Base-by-base conservation (phyloP, 2,888 invertebrate genomes). In the Drosophila niveifrons region DNA sequence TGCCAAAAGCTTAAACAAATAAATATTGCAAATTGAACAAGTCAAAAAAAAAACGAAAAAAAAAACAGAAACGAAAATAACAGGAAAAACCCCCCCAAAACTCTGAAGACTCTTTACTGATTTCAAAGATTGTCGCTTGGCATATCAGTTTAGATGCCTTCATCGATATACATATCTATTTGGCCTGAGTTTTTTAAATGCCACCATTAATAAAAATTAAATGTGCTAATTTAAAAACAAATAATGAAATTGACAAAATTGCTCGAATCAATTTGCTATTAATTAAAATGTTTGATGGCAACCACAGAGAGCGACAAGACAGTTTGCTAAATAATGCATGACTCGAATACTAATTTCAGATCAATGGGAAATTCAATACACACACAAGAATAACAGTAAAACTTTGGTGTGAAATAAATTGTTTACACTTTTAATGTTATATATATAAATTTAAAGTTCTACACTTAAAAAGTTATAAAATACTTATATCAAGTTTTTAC, bases 131-230 rank as follows among this genome's bases (percentile, higher is more conserved):
- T 23, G 8, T 48, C 41, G 46, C 10, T 23, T 36, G 68, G 50
- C 48, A 68, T 4, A 28, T 36, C 28, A 23, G 39, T 50, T 39
- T 4, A 17, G 13, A 23, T 15, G 9, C 34, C 15, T 36, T 17
- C 7, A 58, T 23, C 34, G 13, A 18, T 10, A n/a, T 18, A 28
- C 8, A 58, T 28, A 56, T 46, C 36, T 17, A 10, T 48, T 41
- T 31, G 75, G 36, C 8, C 39, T 66, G 7, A 47, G 41, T 50
- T 57, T 63, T 39, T 39, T 29, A 47, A 66, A 41, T 44, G 59
- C 41, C 64, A 50, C 18, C 44, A 78, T 78, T 64, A 74, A 74
- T 63, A 55, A 53, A 67, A 75, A 78, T 78, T 75, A 74, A 78
- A 50, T 67, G 74, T 74, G 75, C 48, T 67, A 78, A 75, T 75